phyloP scores from a whole-genome alignment of 2,888 invertebrate species.

The Alloplasta piceator region DNA sequence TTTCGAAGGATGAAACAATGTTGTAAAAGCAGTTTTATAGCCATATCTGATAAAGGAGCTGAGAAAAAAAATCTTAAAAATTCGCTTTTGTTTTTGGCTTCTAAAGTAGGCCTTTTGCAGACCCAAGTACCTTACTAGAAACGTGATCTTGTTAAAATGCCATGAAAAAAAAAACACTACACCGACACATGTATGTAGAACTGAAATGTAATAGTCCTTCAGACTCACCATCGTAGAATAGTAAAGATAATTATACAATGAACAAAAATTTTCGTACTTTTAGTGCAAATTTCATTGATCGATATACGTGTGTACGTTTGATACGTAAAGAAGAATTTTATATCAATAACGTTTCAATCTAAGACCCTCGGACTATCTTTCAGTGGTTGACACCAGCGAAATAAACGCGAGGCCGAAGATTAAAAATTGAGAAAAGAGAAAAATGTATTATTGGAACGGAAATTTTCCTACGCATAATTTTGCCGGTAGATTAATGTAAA shows the following conservation, averaged over 20 bases:
- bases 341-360: background rate
- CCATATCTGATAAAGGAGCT: too few species aligned
- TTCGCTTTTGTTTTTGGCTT: too few species aligned
- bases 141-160: background rate
- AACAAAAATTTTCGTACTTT: background rate
- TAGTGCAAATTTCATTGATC: background rate
- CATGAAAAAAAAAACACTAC: background rate
- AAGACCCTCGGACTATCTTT: background rate
- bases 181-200: background rate
- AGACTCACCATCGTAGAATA: background rate
- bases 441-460: constrained; percentile 2
- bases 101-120: too few species aligned
- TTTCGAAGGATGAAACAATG: too few species aligned
- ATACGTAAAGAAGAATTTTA: background rate
- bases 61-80: too few species aligned
- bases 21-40: too few species aligned
- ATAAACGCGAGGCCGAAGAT: background rate
- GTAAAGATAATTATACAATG: background rate
- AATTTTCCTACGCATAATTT: constrained; percentile 11
- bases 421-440: background rate
- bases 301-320: background rate
- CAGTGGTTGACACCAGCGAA: background rate
- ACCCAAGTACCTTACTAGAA: too few species aligned
- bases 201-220: background rate
- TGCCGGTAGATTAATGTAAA: constrained; percentile 30